Conservation (phyloP, 2,797 vertebrate species). For the Netta rufina region DNA sequence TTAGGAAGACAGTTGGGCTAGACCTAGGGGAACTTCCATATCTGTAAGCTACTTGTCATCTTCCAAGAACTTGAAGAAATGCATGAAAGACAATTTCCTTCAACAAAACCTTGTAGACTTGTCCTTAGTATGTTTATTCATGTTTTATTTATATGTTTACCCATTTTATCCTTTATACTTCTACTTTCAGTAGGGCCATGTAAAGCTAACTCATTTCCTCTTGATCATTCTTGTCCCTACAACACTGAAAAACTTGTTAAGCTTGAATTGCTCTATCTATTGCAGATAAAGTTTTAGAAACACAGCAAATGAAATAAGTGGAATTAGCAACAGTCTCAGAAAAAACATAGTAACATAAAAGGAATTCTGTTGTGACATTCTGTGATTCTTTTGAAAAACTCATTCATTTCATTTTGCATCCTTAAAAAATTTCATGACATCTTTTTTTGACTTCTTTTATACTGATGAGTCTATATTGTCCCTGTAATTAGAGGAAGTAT, state of each 20-base stretch:
- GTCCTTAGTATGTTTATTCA: neutral
- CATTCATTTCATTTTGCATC: neutral
- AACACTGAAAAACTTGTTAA: neutral
- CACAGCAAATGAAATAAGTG: neutral
- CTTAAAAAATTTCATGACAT: neutral
- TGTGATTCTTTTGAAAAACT: neutral
- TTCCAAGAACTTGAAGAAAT: neutral
- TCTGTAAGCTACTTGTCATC: neutral
- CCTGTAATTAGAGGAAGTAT: neutral
- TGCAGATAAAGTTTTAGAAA: neutral
- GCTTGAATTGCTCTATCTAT: neutral
- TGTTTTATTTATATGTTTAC: neutral
- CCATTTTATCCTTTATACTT: neutral
- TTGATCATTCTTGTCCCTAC: neutral
- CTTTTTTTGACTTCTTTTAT: neutral
- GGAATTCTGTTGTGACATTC: neutral
- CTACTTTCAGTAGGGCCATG: neutral
- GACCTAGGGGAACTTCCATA: neutral
- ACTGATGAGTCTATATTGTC: neutral
- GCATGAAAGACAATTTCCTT: neutral
- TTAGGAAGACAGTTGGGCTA: neutral
- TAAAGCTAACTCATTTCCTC: neutral
- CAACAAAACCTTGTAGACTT: neutral
- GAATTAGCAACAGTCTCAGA: neutral
- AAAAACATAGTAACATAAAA: neutral